Evolutionary conservation across 2,797 vertebrate genomes (phyloP), one percentile per base, ranked within the genome.

Genomic region (Lycodopsis pacificus): DNA sequence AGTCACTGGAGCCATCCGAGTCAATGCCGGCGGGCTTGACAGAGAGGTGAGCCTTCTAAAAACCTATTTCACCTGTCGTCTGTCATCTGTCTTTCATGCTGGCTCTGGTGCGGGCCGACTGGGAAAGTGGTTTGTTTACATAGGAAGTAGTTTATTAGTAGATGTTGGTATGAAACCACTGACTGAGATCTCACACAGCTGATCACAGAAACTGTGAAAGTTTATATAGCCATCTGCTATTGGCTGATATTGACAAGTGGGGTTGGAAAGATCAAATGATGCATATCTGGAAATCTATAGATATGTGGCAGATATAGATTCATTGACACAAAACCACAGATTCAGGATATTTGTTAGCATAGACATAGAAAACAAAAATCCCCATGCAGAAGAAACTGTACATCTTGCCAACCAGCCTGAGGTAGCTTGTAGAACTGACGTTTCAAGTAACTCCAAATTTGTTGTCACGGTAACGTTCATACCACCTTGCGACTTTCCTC

Each of bases 21-120:
- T 97, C 73, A 61, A 94, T 2, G 57, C 75, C 0, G 7, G 42
- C 0, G 95, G 95, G 5, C 92, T 98, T 42, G 96, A 97, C 88
- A 85, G 95, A 87, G 96, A 97, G 96, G 97, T 97, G 71, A 80
- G 92, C 12, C 12, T 42, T 44, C 22, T 4, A 2, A 36, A 44
- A 19, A 65, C n/a, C 17, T 2, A 32, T 56, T 48, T 19, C 19
- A 69, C 22, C 10, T 15, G 7, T 42, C n/a, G n/a, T n/a, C n/a
- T n/a, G n/a, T n/a, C n/a, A n/a, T n/a, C 34, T 59, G 36, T 4
- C 13, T 44, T 49, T 70, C 14, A 46, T 64, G 40, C 15, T 13
- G n/a, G 20, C 34, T 59, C 32, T 61, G n/a, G n/a, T 51, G 58
- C 2, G 27, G 53, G 22, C 54, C 54, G 15, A 59, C 57, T 36